Evolutionary conservation across 2,797 vertebrate genomes (phyloP).

Genomic region (Halcyon smyrnensis): DNA sequence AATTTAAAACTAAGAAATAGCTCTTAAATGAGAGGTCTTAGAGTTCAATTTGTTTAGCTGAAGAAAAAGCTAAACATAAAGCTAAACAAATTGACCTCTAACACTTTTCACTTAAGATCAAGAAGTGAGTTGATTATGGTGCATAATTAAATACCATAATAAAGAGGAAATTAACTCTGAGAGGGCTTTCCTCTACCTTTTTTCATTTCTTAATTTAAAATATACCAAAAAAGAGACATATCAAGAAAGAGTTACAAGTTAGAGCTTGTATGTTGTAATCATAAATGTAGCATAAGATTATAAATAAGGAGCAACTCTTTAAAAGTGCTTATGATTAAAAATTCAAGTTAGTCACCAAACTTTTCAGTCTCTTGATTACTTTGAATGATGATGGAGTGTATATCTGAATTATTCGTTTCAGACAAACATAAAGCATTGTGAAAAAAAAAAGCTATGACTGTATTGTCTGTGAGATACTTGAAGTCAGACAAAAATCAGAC

Average conservation of each 20-base stretch:
- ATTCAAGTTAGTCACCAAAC: neutral
- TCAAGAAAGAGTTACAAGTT: neutral
- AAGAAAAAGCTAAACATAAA: neutral
- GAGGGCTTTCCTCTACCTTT: neutral
- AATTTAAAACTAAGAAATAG: neutral
- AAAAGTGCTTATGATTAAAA: neutral
- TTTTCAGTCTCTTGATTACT: neutral
- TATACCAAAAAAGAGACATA: neutral
- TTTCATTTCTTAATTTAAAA: neutral
- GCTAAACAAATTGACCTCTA: neutral
- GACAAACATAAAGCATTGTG: neutral
- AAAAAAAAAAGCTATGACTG: rapidly evolving
- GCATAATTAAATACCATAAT: neutral
- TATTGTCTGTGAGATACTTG: neutral
- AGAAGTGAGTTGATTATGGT: neutral
- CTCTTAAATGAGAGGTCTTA: neutral
- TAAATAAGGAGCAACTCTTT: neutral
- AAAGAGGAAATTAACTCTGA: neutral
- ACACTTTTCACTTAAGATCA: neutral
- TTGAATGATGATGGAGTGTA: neutral
- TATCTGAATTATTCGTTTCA: neutral
- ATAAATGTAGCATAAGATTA: neutral
- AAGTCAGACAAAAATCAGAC: neutral
- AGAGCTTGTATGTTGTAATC: neutral
- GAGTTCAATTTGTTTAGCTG: neutral